Conservation (phyloP, 2,113 vertebrate species). For the Pluvialis apricaria region DNA sequence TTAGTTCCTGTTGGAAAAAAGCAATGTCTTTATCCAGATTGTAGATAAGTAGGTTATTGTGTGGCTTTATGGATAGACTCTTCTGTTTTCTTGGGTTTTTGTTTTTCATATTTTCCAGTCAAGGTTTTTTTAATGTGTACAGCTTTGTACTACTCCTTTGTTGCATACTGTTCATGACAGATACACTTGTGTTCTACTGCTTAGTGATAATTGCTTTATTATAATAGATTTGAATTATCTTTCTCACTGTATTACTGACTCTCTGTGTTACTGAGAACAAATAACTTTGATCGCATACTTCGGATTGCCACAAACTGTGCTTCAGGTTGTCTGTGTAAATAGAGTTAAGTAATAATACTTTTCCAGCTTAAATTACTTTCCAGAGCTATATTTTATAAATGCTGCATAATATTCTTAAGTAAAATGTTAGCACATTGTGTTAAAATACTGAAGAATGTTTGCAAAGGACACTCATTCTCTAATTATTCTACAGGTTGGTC, state of each 20-base stretch:
- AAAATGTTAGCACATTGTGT: background rate
- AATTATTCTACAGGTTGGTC: conserved; percentile 83
- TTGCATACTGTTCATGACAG: background rate
- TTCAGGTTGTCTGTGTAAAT: background rate
- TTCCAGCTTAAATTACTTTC: background rate
- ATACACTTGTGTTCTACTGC: background rate
- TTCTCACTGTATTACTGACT: background rate
- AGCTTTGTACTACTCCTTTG: background rate
- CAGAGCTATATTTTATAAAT: background rate
- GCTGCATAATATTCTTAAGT: background rate
- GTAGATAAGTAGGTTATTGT: background rate
- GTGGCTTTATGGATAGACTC: background rate
- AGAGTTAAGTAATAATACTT: background rate
- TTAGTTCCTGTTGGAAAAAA: background rate
- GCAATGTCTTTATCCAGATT: background rate
- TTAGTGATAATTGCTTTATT: background rate
- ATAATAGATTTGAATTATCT: background rate
- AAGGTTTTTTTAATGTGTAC: background rate
- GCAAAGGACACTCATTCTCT: background rate
- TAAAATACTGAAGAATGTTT: background rate
- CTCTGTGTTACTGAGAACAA: background rate
- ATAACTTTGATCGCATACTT: background rate
- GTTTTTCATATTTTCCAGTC: background rate
- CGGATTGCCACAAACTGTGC: background rate
- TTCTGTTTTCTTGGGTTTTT: background rate